Base-by-base conservation (phyloP, 2,888 invertebrate genomes). In the Himalopsyche tibetana region DNA sequence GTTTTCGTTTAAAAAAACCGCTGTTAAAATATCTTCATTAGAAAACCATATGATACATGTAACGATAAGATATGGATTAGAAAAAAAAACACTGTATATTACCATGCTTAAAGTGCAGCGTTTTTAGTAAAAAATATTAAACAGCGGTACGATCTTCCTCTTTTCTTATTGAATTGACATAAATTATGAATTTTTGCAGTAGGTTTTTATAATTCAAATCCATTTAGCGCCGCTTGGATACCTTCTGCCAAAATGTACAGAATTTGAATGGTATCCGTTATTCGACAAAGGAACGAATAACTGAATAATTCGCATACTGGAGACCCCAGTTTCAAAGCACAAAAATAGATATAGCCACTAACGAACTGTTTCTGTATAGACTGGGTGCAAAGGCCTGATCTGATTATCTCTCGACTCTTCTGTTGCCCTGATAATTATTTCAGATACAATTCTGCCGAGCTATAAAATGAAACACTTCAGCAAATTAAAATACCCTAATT, bases 381-480 rank as follows among this genome's bases (percentile, higher is more conserved):
- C 15, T 4, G 74, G 38, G 74, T 74, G 74, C 74, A 36, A 74
- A 74, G 74, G 11, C 38, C 12, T 74, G 74, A 74, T 74, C 74
- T 74, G 74, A 74, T 74, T 74, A 74, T 74, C 74, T 74, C 74
- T 36, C 15, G 5, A 6, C 28, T 36, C 74, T 74, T 74, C 74
- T 74, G 74, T 36, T 38, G 12, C 74, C 12, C 74, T 74, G 74
- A 74, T 74, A 74, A 74, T 74, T 74, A 74, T 74, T 74, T 74
- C 36, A 74, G 38, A 74, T 74, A 74, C 74, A 38, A 74, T 74
- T 74, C 74, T 74, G 74, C 15, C 4, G 51, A 15, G 28, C 38
- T 36, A 38, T 74, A 74, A 28, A 74, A 74, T 36, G 74, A 74
- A 74, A 74, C 74, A 74, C 74, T 74, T 74, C 74, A 15, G n/a